These are phyloP conservation scores for Psix sp. DNA, from an alignment of 1,140 invertebrate species.

Conservation along the genomic window DNA sequence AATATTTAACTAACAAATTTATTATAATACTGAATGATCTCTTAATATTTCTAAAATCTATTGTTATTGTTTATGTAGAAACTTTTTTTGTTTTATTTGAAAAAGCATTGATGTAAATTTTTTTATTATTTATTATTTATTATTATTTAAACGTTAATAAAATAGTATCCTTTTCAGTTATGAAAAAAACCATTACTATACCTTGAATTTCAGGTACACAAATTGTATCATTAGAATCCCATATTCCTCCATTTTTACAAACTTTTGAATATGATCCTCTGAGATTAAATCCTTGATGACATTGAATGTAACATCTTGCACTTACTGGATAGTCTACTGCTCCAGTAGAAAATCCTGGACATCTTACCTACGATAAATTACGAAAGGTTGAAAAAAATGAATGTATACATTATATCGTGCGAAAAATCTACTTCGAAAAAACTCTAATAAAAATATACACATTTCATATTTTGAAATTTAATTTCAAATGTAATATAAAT, in stretches of 20 bases:
- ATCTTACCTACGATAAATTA: conserved; percentile 71
- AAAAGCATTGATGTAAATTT: too few species aligned
- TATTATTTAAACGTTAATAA: not conserved
- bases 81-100: too few species aligned
- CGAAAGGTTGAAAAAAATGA: conserved; percentile 3
- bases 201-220: conserved; percentile 68
- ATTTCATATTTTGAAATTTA: too few species aligned
- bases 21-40: too few species aligned
- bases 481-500: too few species aligned
- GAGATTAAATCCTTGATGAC: conserved; percentile 76
- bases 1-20: not conserved
- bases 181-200: not conserved
- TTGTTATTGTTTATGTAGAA: too few species aligned
- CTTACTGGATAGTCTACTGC: conserved; percentile 70
- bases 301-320: conserved; percentile 79
- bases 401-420: conserved; percentile 1
- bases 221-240: conserved; percentile 75
- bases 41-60: too few species aligned
- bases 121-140: too few species aligned
- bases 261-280: conserved; percentile 75
- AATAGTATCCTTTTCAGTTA: conserved; percentile 2
- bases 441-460: not conserved
- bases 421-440: not conserved
- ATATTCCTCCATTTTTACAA: conserved; percentile 77
- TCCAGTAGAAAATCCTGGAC: conserved; percentile 67